Percentiles rank a stretch among this genome's conserved stretches.
phyloP scores from a whole-genome alignment of 1,140 invertebrate genomes.

The Caerostris extrusa region DNA sequence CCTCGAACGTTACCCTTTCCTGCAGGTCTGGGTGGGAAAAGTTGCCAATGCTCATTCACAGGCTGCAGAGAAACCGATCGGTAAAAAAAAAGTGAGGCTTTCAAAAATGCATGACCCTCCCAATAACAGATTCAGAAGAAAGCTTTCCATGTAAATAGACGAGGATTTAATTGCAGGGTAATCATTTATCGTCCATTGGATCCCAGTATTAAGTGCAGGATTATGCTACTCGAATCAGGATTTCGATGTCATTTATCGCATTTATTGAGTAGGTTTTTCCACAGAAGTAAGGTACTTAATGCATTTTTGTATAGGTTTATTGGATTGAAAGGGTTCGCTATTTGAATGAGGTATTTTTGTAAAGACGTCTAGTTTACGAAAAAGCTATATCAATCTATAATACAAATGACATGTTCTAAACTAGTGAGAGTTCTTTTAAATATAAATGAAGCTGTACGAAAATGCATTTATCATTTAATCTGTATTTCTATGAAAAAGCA shows the following conservation, averaged over 20 bases:
- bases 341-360: no score
- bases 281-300: no score
- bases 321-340: no score
- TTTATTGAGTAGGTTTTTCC: neutral
- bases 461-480: no score
- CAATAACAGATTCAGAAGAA: neutral
- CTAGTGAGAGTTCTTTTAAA: no score
- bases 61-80: conserved; percentile 9
- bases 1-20: conserved; percentile 67
- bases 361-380: no score
- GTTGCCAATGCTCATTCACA: conserved; percentile 59
- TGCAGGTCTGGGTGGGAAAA: conserved; percentile 53
- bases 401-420: no score
- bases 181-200: neutral
- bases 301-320: no score
- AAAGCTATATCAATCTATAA: no score
- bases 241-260: neutral
- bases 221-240: neutral
- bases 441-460: no score
- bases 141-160: neutral
- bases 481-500: no score
- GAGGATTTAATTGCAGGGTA: conserved; percentile 11
- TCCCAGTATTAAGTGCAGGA: neutral
- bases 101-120: conserved; percentile 10
- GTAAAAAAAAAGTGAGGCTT: neutral